Conservation (phyloP, 2,113 vertebrate genomes). For the Hemicordylus capensis region DNA sequence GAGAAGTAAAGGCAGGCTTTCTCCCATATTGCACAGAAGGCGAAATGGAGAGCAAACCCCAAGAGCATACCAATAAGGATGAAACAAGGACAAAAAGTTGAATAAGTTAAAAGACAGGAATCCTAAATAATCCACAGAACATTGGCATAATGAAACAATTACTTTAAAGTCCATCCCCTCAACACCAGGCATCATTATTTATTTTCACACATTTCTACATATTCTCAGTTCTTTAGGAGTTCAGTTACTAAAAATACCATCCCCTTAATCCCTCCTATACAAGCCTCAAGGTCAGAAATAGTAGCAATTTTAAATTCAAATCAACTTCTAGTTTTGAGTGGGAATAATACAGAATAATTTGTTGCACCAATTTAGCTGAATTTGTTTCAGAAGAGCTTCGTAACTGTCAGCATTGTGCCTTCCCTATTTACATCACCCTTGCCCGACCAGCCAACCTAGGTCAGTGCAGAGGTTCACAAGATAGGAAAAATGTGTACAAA, state of each 20-base stretch:
- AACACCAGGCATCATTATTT: neutral
- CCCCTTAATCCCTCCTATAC: neutral
- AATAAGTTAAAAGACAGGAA: slow-evolving; percentile 59
- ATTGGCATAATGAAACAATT: neutral
- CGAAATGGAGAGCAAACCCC: slow-evolving; percentile 76
- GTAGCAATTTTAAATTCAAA: neutral
- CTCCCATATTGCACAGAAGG: slow-evolving; percentile 79
- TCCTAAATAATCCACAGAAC: slow-evolving; percentile 1
- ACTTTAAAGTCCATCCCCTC: neutral
- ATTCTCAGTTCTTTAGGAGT: neutral
- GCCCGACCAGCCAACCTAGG: neutral
- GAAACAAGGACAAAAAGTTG: slow-evolving; percentile 79
- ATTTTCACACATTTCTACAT: neutral
- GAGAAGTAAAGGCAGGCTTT: slow-evolving; percentile 77
- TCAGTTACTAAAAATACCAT: neutral
- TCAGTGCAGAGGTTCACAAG: neutral
- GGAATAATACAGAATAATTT: too few species aligned
- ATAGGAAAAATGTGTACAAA: neutral
- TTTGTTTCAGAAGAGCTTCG: neutral
- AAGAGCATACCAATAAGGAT: slow-evolving; percentile 71
- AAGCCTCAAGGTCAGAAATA: neutral
- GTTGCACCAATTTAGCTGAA: neutral
- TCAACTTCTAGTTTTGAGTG: neutral
- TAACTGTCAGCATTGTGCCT: neutral
- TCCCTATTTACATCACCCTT: neutral